Evolutionary conservation across 2,888 invertebrate species (phyloP).

Genomic region (Rhodophaea formosa): DNA sequence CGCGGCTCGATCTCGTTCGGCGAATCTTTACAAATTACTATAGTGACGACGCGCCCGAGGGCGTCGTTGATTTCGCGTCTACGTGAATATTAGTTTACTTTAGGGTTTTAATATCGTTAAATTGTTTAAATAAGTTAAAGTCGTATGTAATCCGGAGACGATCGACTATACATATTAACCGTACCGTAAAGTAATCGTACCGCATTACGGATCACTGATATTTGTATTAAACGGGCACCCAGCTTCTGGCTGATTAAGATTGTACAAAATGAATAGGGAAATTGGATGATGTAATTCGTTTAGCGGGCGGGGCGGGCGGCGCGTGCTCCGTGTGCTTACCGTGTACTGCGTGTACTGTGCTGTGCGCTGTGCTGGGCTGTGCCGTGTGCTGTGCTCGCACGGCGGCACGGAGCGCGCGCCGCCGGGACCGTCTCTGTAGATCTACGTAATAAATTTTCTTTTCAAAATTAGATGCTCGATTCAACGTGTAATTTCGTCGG

Average conservation of each 20-base stretch:
- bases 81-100: conserved; percentile 74
- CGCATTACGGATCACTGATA: conserved; percentile 69
- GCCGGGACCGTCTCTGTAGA: conserved; percentile 48
- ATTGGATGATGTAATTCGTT: conserved; percentile 65
- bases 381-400: conserved; percentile 1
- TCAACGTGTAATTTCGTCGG: conserved; percentile 76
- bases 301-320: conserved; percentile 47
- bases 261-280: conserved; percentile 73
- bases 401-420: conserved; percentile 38
- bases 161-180: conserved; percentile 35
- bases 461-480: conserved; percentile 73
- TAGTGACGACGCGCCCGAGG: conserved; percentile 48
- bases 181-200: conserved; percentile 43
- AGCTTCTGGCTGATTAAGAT: conserved; percentile 73
- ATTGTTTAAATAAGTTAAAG: conserved; percentile 78
- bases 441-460: conserved; percentile 70
- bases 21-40: conserved; percentile 41
- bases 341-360: no score
- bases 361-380: no score
- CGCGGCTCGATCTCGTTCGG: conserved; percentile 30
- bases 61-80: conserved; percentile 60
- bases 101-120: conserved; percentile 77
- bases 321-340: conserved; percentile 26
- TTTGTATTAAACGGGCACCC: conserved; percentile 70
- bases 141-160: conserved; percentile 76